Base-by-base conservation (phyloP, 2,888 invertebrate genomes). In the Eupithecia dodoneata region DNA sequence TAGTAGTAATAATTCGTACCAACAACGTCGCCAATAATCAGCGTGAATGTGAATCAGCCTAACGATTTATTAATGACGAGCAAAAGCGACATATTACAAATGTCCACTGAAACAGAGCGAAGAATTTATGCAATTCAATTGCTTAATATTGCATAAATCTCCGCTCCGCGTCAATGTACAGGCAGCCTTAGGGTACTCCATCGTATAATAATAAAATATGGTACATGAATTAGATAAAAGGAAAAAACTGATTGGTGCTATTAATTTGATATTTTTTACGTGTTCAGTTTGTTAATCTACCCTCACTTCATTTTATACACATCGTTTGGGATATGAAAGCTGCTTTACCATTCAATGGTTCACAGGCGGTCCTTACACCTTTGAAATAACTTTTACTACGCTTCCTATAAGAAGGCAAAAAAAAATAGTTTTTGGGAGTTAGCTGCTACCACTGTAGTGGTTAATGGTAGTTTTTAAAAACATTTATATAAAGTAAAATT, bases 301-400 rank as follows among this genome's bases (percentile, higher is more conserved):
- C 6, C 66, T 6, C 66, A 65, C 65, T 66, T 55, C 55, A 59
- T 5, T 42, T 42, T 66, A 42, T 66, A 41, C 66, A 66, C 66
- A n/a, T 73, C 5, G 47, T 72, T 44, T 49, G 42, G 73, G 44
- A 69, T 74, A 69, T 74, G 67, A 55, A 69, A 66, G 7, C 66
- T 42, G 66, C 41, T 65, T 13, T 49, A 66, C 66, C 66, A 66
- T 66, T 66, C 13, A 42, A 66, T 66, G 42, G 66, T 66, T 7
- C 66, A 66, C 15, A 42, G 13, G 66, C 42, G 9, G 18, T 9
- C 55, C 18, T 59, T 59, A 59, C 55, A n/a, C 9, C 9, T 12
- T 30, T 12, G 18, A 63, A 63, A 63, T 30, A 63, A 63, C 18
- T 18, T 4, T 3, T 18, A n/a, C 30, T 63, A 30, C 3, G 63